phyloP scores from a whole-genome alignment of 2,797 vertebrate genomes.

The Salarias fasciatus region DNA sequence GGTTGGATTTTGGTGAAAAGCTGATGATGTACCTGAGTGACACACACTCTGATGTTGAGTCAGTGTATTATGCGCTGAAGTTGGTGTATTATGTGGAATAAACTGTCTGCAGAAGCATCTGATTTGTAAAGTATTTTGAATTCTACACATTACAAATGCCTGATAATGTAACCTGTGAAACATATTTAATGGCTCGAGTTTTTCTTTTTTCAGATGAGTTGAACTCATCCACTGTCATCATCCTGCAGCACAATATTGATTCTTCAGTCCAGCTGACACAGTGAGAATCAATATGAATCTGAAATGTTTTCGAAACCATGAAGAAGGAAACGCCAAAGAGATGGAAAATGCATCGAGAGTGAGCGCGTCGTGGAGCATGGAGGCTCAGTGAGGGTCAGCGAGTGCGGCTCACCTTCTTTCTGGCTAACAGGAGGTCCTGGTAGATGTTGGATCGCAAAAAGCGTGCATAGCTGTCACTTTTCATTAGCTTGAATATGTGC shows the following conservation, averaged over 20 bases:
- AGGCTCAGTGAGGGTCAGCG: slow-evolving; percentile 8
- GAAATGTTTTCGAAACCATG: neutral
- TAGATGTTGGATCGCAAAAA: slow-evolving; percentile 95
- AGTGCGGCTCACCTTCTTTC: slow-evolving; percentile 91
- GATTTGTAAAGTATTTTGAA: no score
- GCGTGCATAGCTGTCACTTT: slow-evolving; percentile 97
- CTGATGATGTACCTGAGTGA: no score
- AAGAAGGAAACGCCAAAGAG: neutral
- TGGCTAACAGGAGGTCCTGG: slow-evolving; percentile 93
- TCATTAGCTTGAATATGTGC: slow-evolving; percentile 98
- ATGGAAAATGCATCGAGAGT: slow-evolving; percentile 21
- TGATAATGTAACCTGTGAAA: no score
- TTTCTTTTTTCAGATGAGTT: neutral
- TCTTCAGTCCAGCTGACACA: neutral
- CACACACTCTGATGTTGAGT: no score
- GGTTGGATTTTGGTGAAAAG: no score
- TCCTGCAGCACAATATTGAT: neutral
- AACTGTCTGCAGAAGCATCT: no score
- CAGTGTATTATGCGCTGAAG: no score
- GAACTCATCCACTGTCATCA: neutral
- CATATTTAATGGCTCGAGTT: no score
- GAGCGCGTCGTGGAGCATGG: slow-evolving; percentile 8
- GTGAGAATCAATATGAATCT: slow-evolving; percentile 1
- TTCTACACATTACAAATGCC: no score
- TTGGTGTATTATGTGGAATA: no score